Conservation (phyloP, 2,888 invertebrate species). For the Pteria penguin region DNA sequence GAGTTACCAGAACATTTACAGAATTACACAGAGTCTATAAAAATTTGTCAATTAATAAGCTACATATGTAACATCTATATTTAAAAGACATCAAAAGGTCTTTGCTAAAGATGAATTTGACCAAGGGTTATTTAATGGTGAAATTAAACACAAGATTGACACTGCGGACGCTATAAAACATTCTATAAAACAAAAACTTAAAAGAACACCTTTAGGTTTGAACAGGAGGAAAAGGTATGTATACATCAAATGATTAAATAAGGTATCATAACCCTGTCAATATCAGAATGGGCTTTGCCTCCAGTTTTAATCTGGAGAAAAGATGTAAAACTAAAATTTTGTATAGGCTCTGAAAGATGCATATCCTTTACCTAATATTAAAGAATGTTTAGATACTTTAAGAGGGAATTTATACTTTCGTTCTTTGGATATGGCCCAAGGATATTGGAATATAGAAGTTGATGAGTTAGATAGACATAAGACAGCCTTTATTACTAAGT, state of each 20-base stretch:
- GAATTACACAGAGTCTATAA: too few species aligned
- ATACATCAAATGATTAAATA: neutral
- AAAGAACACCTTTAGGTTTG: conserved; percentile 25
- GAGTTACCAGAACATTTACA: too few species aligned
- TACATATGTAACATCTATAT: too few species aligned
- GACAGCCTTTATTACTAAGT: too few species aligned
- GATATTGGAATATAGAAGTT: too few species aligned
- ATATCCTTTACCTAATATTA: conserved; percentile 40
- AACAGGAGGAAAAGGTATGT: conserved; percentile 24
- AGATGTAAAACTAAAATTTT: conserved; percentile 40
- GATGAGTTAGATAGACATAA: too few species aligned
- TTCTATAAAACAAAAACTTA: neutral
- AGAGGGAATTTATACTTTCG: too few species aligned
- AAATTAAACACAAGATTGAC: conserved; percentile 17
- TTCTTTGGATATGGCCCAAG: too few species aligned
- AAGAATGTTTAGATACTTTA: conserved; percentile 37
- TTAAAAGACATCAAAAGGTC: too few species aligned
- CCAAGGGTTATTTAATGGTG: conserved; percentile 10
- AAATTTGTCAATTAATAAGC: too few species aligned
- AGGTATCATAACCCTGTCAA: conserved; percentile 7
- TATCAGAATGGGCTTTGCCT: conserved; percentile 1
- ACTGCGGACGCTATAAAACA: too few species aligned
- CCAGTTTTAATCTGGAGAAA: conserved; percentile 5
- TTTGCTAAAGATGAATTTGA: too few species aligned
- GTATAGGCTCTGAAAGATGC: conserved; percentile 43